A percentile compares a stretch with the other conserved stretches of the same genome.
phyloP scores from a whole-genome alignment of 2,888 invertebrate species.

The Escarpia spicata region DNA sequence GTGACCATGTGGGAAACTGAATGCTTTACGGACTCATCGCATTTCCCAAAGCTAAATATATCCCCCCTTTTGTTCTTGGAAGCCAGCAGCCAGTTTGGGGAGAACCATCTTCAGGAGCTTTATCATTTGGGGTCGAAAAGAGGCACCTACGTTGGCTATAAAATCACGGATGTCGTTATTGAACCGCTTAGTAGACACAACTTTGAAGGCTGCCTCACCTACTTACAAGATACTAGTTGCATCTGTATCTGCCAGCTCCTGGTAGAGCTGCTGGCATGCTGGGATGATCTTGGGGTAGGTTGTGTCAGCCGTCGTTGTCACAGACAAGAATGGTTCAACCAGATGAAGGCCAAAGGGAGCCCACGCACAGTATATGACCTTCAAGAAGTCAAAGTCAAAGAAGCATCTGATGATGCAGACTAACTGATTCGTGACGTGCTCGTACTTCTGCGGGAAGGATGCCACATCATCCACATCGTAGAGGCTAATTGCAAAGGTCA shows the following conservation, averaged over 20 bases:
- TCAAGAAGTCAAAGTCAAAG: constrained; percentile 27
- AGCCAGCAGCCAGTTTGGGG: constrained; percentile 21
- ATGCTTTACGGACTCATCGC: background rate
- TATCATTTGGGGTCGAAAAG: background rate
- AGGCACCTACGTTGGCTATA: background rate
- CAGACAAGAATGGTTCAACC: constrained; percentile 27
- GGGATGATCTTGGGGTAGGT: constrained; percentile 28
- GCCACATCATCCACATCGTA: constrained; percentile 26
- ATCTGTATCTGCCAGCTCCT: constrained; percentile 21
- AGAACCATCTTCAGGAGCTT: background rate
- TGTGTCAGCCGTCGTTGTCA: constrained; percentile 29
- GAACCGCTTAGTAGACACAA: constrained; percentile 21
- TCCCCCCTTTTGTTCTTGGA: constrained; percentile 14
- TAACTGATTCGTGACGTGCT: constrained; percentile 31
- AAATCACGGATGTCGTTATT: background rate
- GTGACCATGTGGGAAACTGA: constrained; percentile 7
- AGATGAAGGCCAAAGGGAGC: constrained; percentile 28
- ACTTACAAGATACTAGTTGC: constrained; percentile 8
- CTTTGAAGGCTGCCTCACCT: constrained; percentile 26
- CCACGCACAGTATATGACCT: constrained; percentile 27
- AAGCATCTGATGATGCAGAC: constrained; percentile 30
- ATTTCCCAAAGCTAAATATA: constrained; percentile 18
- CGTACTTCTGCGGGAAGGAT: constrained; percentile 25
- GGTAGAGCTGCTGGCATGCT: constrained; percentile 23
- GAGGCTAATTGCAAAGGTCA: constrained; percentile 26